Evolutionary conservation across 2,888 invertebrate genomes (phyloP), one percentile per base, ranked within the genome.

Genomic region (Xestobium rufovillosum): DNA sequence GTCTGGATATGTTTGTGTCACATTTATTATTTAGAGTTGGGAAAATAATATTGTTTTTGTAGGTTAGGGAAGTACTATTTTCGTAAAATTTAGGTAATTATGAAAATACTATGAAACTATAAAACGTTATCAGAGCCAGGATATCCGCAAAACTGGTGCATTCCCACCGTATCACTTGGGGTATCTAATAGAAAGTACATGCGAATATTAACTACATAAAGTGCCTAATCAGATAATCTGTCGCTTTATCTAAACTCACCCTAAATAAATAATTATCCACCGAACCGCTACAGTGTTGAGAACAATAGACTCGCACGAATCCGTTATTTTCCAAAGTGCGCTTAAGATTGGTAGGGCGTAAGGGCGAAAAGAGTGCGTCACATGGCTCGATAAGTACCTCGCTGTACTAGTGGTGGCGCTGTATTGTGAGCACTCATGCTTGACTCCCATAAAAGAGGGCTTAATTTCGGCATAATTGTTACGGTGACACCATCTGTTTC

Each of bases 401-500:
- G 23, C 23, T 8, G n/a, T 19, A n/a, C n/a, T n/a, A n/a, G n/a
- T n/a, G n/a, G n/a, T n/a, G 27, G 14, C 27, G 25, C 29, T 27
- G 38, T 39, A 44, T 41, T 45, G 58, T 52, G 59, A 35, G 53
- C 64, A 57, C 55, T 63, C 61, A 59, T 57, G 63, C 64, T 50
- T 64, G 60, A 63, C 63, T 57, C 59, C 55, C 55, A 54, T 53
- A 57, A 61, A 62, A 61, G 59, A 61, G 64, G 60, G 64, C 62
- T 63, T 64, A 64, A 64, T 65, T 66, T 65, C 60, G 55, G 56
- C 61, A 57, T 66, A 66, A 66, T 66, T 66, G 65, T 63, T 61
- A 60, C 60, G 58, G 59, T 60, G 61, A 65, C 66, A 66, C 64
- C 65, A 66, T 66, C 65, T 66, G 65, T 62, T 66, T 66, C 64